Conservation (phyloP, 2,797 vertebrate species). For the Rhyacichthys aspro region DNA sequence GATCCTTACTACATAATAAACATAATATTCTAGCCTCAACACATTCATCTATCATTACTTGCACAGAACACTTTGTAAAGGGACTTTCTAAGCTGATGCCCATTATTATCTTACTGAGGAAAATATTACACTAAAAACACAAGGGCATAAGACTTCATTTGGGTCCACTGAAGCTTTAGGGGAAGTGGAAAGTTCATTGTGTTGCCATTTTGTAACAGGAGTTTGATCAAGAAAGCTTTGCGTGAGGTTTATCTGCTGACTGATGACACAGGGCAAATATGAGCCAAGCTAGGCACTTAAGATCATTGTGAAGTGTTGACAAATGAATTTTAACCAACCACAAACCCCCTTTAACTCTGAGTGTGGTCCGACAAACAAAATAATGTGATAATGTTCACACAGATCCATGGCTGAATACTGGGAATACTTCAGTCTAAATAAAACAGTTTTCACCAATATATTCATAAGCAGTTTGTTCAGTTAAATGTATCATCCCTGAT, state of each 20-base stretch:
- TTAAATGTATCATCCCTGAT: conserved; percentile 70
- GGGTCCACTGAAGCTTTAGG: conserved; percentile 16
- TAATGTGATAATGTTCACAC: conserved; percentile 34
- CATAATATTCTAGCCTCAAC: conserved; percentile 42
- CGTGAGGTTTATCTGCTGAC: conserved; percentile 56
- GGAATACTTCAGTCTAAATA: conserved; percentile 41
- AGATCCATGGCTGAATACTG: conserved; percentile 48
- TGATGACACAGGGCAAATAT: conserved; percentile 56
- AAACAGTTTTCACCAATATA: conserved; percentile 38
- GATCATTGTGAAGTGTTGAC: conserved; percentile 53
- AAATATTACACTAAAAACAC: conserved; percentile 16
- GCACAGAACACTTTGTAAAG: conserved; percentile 35
- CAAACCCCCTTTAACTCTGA: conserved; percentile 27
- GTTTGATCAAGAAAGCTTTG: background rate
- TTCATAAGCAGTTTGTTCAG: conserved; percentile 59
- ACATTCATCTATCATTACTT: conserved; percentile 68
- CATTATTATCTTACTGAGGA: background rate
- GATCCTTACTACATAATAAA: conserved; percentile 41
- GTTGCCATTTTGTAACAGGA: conserved; percentile 26
- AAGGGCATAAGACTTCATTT: background rate
- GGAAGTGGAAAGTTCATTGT: conserved; percentile 1
- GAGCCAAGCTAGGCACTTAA: conserved; percentile 80
- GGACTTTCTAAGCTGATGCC: conserved; percentile 24
- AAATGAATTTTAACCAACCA: conserved; percentile 29
- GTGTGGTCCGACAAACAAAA: conserved; percentile 47